Evolutionary conservation across 2,797 vertebrate genomes (phyloP).

Genomic region (Varecia variegata): DNA sequence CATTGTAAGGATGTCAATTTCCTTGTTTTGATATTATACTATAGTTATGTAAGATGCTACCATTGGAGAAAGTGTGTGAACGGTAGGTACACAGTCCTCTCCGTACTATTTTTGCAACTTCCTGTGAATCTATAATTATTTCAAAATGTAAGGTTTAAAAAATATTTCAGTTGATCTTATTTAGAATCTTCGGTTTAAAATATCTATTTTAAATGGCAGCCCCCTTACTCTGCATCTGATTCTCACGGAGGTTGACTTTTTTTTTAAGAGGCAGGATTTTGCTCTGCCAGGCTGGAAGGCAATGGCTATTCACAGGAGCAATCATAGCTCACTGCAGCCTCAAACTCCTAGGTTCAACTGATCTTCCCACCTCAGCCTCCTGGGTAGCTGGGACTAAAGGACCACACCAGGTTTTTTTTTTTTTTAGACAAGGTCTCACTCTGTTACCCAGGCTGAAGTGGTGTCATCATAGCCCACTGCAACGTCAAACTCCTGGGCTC

Average conservation of each 20-base stretch:
- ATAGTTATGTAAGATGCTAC: not conserved
- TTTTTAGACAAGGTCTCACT: not conserved
- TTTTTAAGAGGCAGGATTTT: not conserved
- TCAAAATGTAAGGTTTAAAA: not conserved
- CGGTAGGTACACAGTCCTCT: not conserved
- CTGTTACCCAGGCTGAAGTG: not conserved
- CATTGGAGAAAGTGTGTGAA: not conserved
- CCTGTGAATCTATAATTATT: slow-evolving; percentile 10
- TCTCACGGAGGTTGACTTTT: not conserved
- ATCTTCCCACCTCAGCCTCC: not conserved
- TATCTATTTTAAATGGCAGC: not conserved
- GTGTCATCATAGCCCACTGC: not conserved
- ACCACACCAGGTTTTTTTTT: not conserved
- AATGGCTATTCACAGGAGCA: not conserved
- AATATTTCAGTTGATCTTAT: not conserved
- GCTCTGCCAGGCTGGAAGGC: not conserved
- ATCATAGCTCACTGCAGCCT: not conserved
- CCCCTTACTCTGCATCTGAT: not conserved
- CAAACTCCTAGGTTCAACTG: not conserved
- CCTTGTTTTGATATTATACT: not conserved
- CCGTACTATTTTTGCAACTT: not conserved
- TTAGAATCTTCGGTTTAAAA: not conserved
- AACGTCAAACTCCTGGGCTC: not conserved
- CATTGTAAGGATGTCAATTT: not conserved
- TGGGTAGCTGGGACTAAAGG: not conserved